Conservation (phyloP, 2,113 vertebrate species). For the Labrus mixtus region DNA sequence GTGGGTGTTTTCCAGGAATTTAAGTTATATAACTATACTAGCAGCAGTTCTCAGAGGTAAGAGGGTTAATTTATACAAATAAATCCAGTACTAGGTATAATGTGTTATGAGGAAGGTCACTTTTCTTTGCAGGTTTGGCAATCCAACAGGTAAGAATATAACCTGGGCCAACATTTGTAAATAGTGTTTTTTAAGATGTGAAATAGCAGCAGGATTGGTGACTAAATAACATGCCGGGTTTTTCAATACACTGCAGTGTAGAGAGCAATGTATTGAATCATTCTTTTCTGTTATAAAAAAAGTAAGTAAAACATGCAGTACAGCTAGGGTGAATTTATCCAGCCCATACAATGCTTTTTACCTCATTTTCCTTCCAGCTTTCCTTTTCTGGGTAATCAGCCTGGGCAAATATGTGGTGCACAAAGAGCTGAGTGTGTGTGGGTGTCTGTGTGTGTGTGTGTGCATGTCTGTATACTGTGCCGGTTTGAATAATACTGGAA, state of each 20-base stretch:
- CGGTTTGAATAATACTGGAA: constrained; percentile 62
- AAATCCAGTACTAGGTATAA: background rate
- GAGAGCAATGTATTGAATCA: constrained; percentile 47
- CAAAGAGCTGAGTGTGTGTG: constrained; percentile 57
- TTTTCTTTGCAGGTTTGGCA: background rate
- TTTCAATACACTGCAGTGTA: constrained; percentile 29
- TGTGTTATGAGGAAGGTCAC: background rate
- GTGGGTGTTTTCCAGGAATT: constrained; percentile 6
- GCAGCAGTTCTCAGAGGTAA: background rate
- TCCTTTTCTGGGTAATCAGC: constrained; percentile 68
- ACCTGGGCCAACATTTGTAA: constrained; percentile 4
- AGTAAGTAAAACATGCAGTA: constrained; percentile 39
- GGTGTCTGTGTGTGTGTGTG: constrained; percentile 16
- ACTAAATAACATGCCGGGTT: constrained; percentile 24
- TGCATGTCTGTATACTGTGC: constrained; percentile 32
- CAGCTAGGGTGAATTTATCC: constrained; percentile 54
- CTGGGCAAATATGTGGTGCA: constrained; percentile 62
- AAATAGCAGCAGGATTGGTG: constrained; percentile 35
- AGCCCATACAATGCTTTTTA: constrained; percentile 50
- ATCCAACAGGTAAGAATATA: background rate
- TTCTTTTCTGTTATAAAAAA: constrained; percentile 41
- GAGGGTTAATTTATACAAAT: constrained; percentile 18
- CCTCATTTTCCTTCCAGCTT: constrained; percentile 55
- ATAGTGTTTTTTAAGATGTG: constrained; percentile 28
- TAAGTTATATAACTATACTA: constrained; percentile 22